Evolutionary conservation across 2,113 vertebrate species (phyloP), one percentile per base, ranked within the genome.

Genomic region (Petrocephalus microphthalmus): DNA sequence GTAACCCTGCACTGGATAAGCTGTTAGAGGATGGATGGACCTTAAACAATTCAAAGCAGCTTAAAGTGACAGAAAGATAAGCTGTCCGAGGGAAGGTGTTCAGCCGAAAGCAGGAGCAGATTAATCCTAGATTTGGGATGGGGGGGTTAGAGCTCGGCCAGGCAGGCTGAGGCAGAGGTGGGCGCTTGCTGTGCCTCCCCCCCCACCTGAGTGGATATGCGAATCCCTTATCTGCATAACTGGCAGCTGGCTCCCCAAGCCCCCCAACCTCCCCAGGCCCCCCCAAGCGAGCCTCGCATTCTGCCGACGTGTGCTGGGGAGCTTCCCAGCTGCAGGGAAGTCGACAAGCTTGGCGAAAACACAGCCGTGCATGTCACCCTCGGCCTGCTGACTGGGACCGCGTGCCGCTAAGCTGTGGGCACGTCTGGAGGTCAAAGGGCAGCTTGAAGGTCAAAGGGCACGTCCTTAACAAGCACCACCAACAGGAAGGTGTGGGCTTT

Each of bases 321-420:
- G 10, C 67, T 84, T 86, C 83, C 90, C 91, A 91, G 91, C 92
- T 93, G 94, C 89, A 90, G 91, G 88, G 88, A 29, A 85, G 90
- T 90, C 91, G 91, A 92, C 92, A 93, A 90, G 84, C 87, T 87
- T 47, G 2, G 47, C 7, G 3, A 78, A 2, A 78, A 78, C 71
- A 78, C 15, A 3, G n/a, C 71, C 33, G 13, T 29, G 13, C 29
- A 17, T 74, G 71, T 78, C 71, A 29, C 33, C 67, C 22, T 25
- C 15, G 29, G 67, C 33, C 29, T 37, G 67, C 15, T 37, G 13
- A 3, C 67, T 74, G 25, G 3, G 37, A 37, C 22, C 67, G 5
- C 13, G 3, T 19, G 29, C 67, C 29, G 13, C 67, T 17, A 37
- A 74, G 33, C 67, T 5, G 29, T 37, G 1, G 33, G 17, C 33